phyloP scores from a whole-genome alignment of 2,113 vertebrate species.

The Trinectes maculatus region DNA sequence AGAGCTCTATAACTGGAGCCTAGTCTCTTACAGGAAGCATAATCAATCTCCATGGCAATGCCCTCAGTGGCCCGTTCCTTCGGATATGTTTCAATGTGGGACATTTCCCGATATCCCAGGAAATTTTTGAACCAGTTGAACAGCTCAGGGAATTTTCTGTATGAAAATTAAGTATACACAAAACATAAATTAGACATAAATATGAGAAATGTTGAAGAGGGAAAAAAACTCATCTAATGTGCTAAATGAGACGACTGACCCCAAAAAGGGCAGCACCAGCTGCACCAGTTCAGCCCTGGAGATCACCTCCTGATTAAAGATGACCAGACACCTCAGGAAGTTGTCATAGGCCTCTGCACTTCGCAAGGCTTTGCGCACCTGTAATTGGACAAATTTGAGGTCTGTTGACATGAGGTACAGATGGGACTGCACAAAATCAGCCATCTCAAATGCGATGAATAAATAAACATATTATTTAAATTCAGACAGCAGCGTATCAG shows the following conservation, averaged over 20 bases:
- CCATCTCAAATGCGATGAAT: neutral
- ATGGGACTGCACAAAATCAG: neutral
- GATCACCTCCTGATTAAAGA: slow-evolving; percentile 99
- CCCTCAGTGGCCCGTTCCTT: slow-evolving; percentile 97
- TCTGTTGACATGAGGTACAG: no score
- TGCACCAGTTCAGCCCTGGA: slow-evolving; percentile 96
- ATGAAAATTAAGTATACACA: neutral
- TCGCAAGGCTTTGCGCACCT: slow-evolving; percentile 96
- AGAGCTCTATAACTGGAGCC: slow-evolving; percentile 98
- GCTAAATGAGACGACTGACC: slow-evolving; percentile 79
- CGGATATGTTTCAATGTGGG: slow-evolving; percentile 93
- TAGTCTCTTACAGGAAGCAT: slow-evolving; percentile 95
- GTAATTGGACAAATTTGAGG: neutral
- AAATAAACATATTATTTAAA: neutral
- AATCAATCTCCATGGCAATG: slow-evolving; percentile 99
- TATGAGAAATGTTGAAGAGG: rapidly evolving
- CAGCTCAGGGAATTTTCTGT: slow-evolving; percentile 96
- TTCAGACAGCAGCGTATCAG: neutral
- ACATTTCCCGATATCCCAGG: slow-evolving; percentile 93
- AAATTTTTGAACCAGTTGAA: slow-evolving; percentile 99
- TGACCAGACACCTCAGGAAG: slow-evolving; percentile 97
- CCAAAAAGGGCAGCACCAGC: slow-evolving; percentile 94
- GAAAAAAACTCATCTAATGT: neutral
- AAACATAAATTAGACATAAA: neutral
- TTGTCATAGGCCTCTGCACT: slow-evolving; percentile 95